Base-by-base conservation (phyloP, 2,113 vertebrate species). In the Acrocephalus kingi region DNA sequence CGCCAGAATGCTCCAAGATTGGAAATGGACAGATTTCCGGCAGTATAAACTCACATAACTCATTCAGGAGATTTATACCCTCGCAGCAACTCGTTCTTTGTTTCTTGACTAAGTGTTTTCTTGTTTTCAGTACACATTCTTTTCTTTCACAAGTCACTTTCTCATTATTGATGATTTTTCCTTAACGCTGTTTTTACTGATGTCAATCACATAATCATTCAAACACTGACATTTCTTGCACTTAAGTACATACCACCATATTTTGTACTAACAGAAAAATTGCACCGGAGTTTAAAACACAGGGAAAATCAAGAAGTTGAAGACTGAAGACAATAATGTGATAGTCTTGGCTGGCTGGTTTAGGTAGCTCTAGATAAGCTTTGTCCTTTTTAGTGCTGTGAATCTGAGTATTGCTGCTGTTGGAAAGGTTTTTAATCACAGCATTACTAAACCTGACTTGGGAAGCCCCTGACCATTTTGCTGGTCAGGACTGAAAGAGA, bases 71-170 rank as follows among this genome's bases (percentile, higher is more conserved):
- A 82, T 64, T 73, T 82, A 79, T 21, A 76, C 14, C 28, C 41
- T 69, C 3, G 1, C n/a, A 87, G 71, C 18, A 91, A 16, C 62
- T 84, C 5, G 2, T 20, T 89, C 45, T 75, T 84, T 49, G 28
- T 58, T 95, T 93, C 87, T 69, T 95, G 59, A 45, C 23, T 20
- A 11, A 74, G 15, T 39, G 7, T 17, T 72, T 92, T 75, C 85
- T 48, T 62, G 41, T 79, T 92, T 84, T 63, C 15, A 45, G 59
- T 33, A 79, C 41, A 80, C 28, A 75, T 5, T 31, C 35, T 95
- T 96, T 95, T 95, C 80, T 86, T 94, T 91, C 87, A 94, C 88
- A 87, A 90, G 93, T 83, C 62, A 82, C 28, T 75, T 90, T 68
- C 61, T 85, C 87, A 56, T 46, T 46, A 77, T 18, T 58, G 79